Conservation (phyloP, 2,888 invertebrate genomes). For the Pseudococcus longispinus region DNA sequence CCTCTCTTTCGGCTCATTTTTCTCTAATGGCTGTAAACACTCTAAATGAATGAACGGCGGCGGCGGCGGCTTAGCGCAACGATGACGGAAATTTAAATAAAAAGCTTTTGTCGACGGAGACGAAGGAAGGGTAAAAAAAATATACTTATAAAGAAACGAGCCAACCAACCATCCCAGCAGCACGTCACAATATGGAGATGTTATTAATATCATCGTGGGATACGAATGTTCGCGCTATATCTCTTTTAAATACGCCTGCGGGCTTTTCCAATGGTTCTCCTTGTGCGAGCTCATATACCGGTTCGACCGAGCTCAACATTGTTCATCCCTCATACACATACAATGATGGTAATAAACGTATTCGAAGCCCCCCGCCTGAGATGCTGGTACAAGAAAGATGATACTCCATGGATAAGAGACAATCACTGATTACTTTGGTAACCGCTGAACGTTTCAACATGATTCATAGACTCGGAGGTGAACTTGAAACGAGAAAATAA, state of each 20-base stretch:
- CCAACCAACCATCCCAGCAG: conserved; percentile 47
- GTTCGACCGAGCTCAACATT: neutral
- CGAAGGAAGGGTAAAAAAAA: neutral
- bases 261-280: conserved; percentile 42
- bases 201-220: conserved; percentile 57
- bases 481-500: conserved; percentile 54
- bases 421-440: conserved; percentile 45
- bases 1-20: neutral
- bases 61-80: neutral
- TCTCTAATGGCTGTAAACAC: no score
- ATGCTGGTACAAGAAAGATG: neutral
- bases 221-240: conserved; percentile 52
- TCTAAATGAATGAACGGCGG: neutral
- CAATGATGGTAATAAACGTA: neutral
- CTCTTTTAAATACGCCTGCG: conserved; percentile 47
- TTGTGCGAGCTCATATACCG: neutral
- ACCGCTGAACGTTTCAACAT: conserved; percentile 45
- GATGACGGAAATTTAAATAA: conserved; percentile 53
- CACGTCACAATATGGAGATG: conserved; percentile 56
- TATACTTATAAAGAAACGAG: neutral
- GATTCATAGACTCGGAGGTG: conserved; percentile 50
- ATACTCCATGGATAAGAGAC: neutral
- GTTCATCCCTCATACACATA: conserved; percentile 2
- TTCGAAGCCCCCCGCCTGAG: neutral
- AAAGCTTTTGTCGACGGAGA: neutral